A percentile compares a stretch with the other conserved stretches of the same genome.
phyloP scores from a whole-genome alignment of 2,888 invertebrate species.

The Drosophila leonis region DNA sequence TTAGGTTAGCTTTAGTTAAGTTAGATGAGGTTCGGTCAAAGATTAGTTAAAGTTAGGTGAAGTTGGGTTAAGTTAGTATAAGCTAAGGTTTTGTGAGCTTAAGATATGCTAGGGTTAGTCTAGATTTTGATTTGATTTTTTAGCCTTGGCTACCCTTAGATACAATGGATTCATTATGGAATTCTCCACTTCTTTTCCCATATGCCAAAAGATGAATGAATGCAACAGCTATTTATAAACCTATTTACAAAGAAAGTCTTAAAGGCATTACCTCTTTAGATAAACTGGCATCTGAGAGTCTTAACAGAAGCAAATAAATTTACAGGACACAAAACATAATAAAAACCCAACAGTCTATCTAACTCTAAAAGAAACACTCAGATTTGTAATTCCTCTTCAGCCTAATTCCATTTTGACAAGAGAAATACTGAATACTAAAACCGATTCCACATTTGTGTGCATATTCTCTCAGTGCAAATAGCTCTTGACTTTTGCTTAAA shows the following conservation, averaged over 20 bases:
- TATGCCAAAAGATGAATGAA: neutral
- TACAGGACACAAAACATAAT: too few relatives aligned
- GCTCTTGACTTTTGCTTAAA: conserved; percentile 13
- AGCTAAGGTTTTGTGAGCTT: neutral
- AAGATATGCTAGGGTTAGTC: neutral
- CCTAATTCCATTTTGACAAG: neutral
- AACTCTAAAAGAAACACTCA: neutral
- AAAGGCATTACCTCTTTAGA: neutral
- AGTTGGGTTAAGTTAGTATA: neutral
- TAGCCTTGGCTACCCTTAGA: too few relatives aligned
- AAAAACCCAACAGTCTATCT: neutral
- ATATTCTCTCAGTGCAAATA: conserved; percentile 13
- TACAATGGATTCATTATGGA: neutral
- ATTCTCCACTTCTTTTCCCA: fast-evolving
- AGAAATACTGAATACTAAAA: neutral
- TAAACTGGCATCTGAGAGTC: neutral
- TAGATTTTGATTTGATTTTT: too few relatives aligned
- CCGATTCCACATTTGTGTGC: neutral
- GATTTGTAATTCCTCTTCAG: neutral
- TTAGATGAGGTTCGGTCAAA: neutral
- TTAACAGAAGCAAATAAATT: neutral
- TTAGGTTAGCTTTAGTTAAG: neutral
- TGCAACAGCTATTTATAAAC: neutral
- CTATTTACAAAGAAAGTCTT: neutral
- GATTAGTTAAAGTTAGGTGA: neutral